phyloP scores from a whole-genome alignment of 2,797 vertebrate genomes.

The Parauchenoglanis ngamensis region DNA sequence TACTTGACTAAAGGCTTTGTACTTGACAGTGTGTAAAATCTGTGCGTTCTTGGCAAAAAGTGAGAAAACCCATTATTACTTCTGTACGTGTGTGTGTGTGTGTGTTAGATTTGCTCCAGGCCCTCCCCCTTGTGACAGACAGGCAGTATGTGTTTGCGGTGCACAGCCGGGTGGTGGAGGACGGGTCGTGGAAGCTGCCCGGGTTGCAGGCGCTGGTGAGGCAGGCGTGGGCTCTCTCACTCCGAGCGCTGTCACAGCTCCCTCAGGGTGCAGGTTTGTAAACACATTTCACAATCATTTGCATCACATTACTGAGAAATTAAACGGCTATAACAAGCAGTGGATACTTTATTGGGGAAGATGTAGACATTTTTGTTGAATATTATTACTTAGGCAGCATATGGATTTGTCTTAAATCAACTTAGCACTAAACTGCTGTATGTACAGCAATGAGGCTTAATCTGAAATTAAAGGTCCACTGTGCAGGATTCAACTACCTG shows the following conservation, averaged over 20 bases:
- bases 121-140: conserved; percentile 87
- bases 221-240: conserved; percentile 89
- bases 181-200: conserved; percentile 88
- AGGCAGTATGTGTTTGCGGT: conserved; percentile 89
- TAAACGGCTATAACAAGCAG: neutral
- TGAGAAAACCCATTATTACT: neutral
- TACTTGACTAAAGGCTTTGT: neutral
- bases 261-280: conserved; percentile 88
- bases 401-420: neutral
- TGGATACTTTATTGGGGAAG: neutral
- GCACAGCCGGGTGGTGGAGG: conserved; percentile 88
- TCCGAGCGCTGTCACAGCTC: conserved; percentile 92
- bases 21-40: neutral
- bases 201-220: conserved; percentile 91
- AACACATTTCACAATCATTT: neutral
- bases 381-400: neutral
- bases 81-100: conserved; percentile 12
- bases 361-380: neutral
- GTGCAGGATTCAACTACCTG: no score
- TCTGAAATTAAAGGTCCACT: no score
- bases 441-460: neutral
- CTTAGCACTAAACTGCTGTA: neutral
- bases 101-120: conserved; percentile 86
- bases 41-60: neutral
- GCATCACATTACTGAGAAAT: neutral